phyloP scores from a whole-genome alignment of 2,113 vertebrate genomes.

The Apistogramma diplotaenia region DNA sequence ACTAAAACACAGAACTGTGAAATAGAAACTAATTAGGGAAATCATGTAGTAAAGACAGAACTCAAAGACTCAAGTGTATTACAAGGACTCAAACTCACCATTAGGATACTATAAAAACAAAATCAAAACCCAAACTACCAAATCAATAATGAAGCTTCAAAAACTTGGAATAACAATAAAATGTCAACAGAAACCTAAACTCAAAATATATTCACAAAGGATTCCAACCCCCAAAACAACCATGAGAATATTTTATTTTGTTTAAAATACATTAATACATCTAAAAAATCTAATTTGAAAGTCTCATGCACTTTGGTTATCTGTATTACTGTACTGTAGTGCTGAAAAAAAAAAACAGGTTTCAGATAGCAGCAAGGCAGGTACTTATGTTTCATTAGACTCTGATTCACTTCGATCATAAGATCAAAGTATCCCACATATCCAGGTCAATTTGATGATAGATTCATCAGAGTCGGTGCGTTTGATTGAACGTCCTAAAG shows the following conservation, averaged over 20 bases:
- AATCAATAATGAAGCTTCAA: too few species aligned
- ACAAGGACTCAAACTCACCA: too few species aligned
- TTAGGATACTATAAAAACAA: too few species aligned
- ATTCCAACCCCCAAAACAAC: background rate
- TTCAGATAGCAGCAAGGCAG: background rate
- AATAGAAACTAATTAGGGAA: background rate
- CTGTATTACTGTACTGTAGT: background rate
- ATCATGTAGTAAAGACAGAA: too few species aligned
- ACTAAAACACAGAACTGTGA: background rate
- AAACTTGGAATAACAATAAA: too few species aligned
- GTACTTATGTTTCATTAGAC: background rate
- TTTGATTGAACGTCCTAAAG: constrained; percentile 37
- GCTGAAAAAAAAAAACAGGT: background rate
- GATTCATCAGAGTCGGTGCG: constrained; percentile 13
- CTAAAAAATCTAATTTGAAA: background rate
- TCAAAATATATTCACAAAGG: background rate
- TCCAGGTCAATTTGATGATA: constrained; percentile 45
- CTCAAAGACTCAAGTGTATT: too few species aligned
- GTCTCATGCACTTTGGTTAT: background rate
- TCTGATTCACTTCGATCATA: background rate
- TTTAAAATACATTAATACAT: background rate
- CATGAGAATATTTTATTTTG: background rate
- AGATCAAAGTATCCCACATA: constrained; percentile 38
- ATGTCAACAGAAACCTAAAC: background rate
- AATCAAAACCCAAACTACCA: too few species aligned